Evolutionary conservation across 2,797 vertebrate species (phyloP).

Genomic region (Diplodus sargus): DNA sequence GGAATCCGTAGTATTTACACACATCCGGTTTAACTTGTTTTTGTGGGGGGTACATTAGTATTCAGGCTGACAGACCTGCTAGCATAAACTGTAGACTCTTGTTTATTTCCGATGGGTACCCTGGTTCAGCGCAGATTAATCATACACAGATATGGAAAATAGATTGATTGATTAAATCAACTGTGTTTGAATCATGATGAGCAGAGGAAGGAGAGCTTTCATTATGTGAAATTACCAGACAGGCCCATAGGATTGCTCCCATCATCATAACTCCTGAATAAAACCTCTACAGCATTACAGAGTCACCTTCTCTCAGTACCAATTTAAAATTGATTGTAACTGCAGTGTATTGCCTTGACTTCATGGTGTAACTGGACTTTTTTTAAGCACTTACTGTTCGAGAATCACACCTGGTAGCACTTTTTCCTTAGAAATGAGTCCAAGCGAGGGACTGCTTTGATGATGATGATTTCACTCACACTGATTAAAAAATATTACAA

Average conservation of each 20-base stretch:
- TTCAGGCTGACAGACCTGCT: no score
- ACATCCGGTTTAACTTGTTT: no score
- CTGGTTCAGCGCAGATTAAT: neutral
- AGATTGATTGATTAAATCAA: neutral
- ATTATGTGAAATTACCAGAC: constrained; percentile 18
- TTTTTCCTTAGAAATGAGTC: constrained; percentile 35
- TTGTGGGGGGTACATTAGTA: no score
- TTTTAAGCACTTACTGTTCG: constrained; percentile 51
- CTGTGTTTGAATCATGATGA: constrained; percentile 14
- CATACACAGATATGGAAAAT: neutral
- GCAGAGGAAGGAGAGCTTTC: neutral
- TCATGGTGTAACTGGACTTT: constrained; percentile 58
- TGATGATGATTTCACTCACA: constrained; percentile 20
- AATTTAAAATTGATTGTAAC: constrained; percentile 29
- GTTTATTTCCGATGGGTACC: neutral
- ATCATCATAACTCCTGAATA: constrained; percentile 33
- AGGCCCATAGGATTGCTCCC: neutral
- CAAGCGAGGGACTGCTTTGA: constrained; percentile 36
- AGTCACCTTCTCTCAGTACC: constrained; percentile 17
- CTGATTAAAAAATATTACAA: constrained; percentile 39
- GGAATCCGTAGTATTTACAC: no score
- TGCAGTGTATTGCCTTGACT: constrained; percentile 39
- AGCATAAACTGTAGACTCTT: no score
- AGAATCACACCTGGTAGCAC: constrained; percentile 68
- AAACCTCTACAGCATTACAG: constrained; percentile 51